A percentile compares a stretch with the other conserved stretches of the same genome.
These are phyloP conservation scores for Siphlonurus alternatus DNA, from an alignment of 2,888 invertebrate species.

Conservation along the genomic window DNA sequence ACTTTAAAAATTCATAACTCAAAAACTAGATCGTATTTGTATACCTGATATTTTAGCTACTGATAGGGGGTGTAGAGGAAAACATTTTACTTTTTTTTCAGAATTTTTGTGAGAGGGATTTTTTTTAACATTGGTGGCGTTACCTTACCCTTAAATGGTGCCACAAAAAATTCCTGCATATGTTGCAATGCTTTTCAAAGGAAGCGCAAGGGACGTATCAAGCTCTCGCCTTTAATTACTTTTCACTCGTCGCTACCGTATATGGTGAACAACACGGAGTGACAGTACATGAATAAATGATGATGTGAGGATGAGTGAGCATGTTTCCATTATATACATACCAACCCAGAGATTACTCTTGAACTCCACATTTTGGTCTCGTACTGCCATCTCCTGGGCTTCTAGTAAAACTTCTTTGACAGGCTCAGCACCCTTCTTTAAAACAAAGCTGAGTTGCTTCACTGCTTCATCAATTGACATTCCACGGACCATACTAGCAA, in stretches of 20 bases:
- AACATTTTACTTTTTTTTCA: too few species aligned
- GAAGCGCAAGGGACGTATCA: background rate
- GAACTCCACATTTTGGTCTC: constrained; percentile 83
- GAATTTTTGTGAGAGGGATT: too few species aligned
- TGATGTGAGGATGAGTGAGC: too few species aligned
- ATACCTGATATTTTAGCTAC: too few species aligned
- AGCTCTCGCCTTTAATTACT: too few species aligned
- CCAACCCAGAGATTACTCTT: constrained; percentile 86
- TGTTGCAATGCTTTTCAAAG: too few species aligned
- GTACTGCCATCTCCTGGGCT: constrained; percentile 75
- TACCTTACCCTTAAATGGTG: too few species aligned
- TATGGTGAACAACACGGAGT: background rate
- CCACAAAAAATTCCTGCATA: too few species aligned
- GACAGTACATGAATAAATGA: background rate
- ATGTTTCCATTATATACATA: constrained; percentile 30
- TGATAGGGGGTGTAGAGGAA: too few species aligned
- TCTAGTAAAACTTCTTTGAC: constrained; percentile 67
- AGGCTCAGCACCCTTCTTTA: constrained; percentile 57
- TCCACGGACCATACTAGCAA: constrained; percentile 73
- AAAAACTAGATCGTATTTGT: too few species aligned
- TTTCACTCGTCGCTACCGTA: background rate
- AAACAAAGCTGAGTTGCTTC: constrained; percentile 69
- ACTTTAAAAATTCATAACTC: too few species aligned
- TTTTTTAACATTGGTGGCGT: too few species aligned
- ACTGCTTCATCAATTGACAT: constrained; percentile 89